Evolutionary conservation across 2,797 vertebrate genomes (phyloP).

Genomic region (Naso thynnoides): DNA sequence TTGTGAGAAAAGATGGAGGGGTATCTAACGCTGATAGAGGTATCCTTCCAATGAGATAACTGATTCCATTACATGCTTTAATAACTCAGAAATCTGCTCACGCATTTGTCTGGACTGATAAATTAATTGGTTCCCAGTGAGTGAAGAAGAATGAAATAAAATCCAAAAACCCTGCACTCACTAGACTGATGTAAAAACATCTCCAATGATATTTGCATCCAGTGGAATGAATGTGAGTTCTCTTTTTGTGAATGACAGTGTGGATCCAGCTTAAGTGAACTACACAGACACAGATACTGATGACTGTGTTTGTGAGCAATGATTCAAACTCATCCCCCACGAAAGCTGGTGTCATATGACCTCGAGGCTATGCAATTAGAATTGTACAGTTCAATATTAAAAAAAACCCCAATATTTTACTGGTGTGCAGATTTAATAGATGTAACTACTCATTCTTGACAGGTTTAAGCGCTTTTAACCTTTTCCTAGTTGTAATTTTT

Average conservation of each 20-base stretch:
- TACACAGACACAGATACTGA: constrained; percentile 22
- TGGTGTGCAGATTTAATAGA: constrained; percentile 41
- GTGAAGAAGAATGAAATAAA: constrained; percentile 55
- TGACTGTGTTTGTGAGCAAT: constrained; percentile 37
- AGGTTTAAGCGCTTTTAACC: constrained; percentile 26
- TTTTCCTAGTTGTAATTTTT: constrained; percentile 30
- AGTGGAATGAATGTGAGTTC: constrained; percentile 23
- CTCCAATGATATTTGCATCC: constrained; percentile 31
- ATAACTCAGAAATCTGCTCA: constrained; percentile 56
- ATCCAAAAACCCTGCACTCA: constrained; percentile 17
- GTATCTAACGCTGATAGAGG: constrained; percentile 28
- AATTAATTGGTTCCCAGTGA: constrained; percentile 57
- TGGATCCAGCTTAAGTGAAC: constrained; percentile 23
- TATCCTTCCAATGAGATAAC: constrained; percentile 52
- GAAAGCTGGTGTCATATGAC: constrained; percentile 47
- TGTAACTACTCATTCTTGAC: constrained; percentile 24
- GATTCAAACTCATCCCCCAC: constrained; percentile 43
- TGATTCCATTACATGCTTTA: constrained; percentile 69
- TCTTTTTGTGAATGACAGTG: constrained; percentile 12
- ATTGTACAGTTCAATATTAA: constrained; percentile 20
- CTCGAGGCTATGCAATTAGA: constrained; percentile 58
- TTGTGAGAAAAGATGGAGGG: constrained; percentile 21
- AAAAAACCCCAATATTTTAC: constrained; percentile 25
- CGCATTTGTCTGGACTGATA: constrained; percentile 51
- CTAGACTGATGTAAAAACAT: constrained; percentile 43